Base-by-base conservation (phyloP, 64 coral and sea anemone genomes). In the Montipora capricornis region DNA sequence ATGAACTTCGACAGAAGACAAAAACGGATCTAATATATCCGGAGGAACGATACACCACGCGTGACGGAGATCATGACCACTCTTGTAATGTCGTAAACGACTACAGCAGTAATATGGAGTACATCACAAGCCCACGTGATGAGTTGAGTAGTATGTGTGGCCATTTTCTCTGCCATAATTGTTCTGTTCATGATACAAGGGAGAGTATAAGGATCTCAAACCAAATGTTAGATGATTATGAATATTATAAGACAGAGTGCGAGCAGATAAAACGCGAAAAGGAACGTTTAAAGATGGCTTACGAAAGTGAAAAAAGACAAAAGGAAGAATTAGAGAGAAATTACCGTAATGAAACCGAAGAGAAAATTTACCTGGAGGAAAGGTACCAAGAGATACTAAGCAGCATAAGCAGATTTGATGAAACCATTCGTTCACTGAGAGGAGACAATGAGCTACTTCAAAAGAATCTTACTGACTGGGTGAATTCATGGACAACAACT, bases 291-390 rank as follows among this genome's bases (percentile, higher is more conserved):
- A 84, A 98, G 45, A 93, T 67, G 19, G 93, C 96, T 6, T 98
- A 93, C 47, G 90, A 98, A 53, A 80, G 84, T 8, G 96, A 98
- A 52, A 95, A 89, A 74, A 92, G 90, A 17, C 92, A 92, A 55
- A 98, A 98, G n/a, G 96, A 98, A 81, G 90, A 98, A 10, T 86
- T 90, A 19, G 96, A 98, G 13, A 92, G 90, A 13, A 90, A 89
- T 61, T 95, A 80, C 60, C 89, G 92, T 45, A 90, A 92, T 20
- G 96, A 98, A 85, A 95, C 85, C 19, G 77, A 81, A 24, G 96
- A 93, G 14, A 81, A 94, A 48, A 45, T 75, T 88, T 88, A 75
- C 20, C 59, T 94, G 26, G 89, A 94, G 59, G 91, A 88, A 58
- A 97, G 93, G 77, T 81, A 97, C 51, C 82, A 94, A 22, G 91